Percentiles rank a stretch among this genome's conserved stretches.
Conservation (phyloP, 2,797 vertebrate species). For the Protonibea diacanthus region DNA sequence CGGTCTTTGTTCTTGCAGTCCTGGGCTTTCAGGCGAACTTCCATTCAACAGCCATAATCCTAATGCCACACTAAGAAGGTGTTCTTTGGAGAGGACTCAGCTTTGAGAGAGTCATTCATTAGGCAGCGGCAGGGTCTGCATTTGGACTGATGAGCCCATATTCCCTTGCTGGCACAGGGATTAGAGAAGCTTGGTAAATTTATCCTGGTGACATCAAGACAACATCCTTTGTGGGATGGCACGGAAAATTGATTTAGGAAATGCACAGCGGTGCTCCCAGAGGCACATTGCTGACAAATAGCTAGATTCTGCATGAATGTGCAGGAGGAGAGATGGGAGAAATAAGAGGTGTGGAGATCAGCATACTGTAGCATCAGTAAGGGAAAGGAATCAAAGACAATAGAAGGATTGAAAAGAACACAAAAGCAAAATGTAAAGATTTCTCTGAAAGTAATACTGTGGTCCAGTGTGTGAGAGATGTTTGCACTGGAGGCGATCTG, state of each 20-base stretch:
- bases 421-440: slow-evolving; percentile 16
- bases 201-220: slow-evolving; percentile 77
- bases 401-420: not conserved
- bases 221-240: slow-evolving; percentile 74
- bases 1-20: slow-evolving; percentile 25
- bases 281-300: slow-evolving; percentile 63
- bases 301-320: slow-evolving; percentile 77
- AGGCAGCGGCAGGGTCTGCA: slow-evolving; percentile 38
- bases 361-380: slow-evolving; percentile 30
- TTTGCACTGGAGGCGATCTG: slow-evolving; percentile 49
- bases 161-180: slow-evolving; percentile 51
- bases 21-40: slow-evolving; percentile 21
- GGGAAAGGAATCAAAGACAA: slow-evolving; percentile 14
- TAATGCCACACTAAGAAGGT: slow-evolving; percentile 35
- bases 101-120: slow-evolving; percentile 66
- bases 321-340: slow-evolving; percentile 25
- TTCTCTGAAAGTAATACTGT: slow-evolving; percentile 27
- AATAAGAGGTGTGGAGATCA: slow-evolving; percentile 30
- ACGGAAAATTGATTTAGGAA: slow-evolving; percentile 76
- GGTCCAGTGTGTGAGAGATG: slow-evolving; percentile 37
- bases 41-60: slow-evolving; percentile 47
- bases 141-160: slow-evolving; percentile 67
- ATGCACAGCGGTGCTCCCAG: slow-evolving; percentile 58
- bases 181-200: slow-evolving; percentile 70
- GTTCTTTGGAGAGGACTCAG: slow-evolving; percentile 20